Evolutionary conservation across 30 jellyfish, hydroid and myxozoan genomes (phyloP).

Genomic region (Hydra vulgaris): DNA sequence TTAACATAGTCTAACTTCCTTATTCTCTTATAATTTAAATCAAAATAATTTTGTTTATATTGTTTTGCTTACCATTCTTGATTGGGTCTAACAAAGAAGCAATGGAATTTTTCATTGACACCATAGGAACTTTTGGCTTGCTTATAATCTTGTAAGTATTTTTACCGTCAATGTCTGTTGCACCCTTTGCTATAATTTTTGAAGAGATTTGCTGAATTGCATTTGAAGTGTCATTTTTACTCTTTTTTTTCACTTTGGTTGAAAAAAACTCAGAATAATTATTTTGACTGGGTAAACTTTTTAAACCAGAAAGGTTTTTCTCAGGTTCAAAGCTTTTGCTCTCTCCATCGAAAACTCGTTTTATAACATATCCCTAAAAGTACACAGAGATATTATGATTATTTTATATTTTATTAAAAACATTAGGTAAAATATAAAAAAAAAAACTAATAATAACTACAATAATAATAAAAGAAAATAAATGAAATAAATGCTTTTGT

Average conservation of each 20-base stretch:
- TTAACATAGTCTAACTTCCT: no score
- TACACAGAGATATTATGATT: no score
- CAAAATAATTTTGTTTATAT: neutral
- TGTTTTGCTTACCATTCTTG: neutral
- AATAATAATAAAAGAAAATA: no score
- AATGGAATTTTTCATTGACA: neutral
- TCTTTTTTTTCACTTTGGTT: neutral
- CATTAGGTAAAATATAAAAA: no score
- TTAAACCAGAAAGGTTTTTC: neutral
- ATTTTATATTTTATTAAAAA: no score
- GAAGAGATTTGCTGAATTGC: neutral
- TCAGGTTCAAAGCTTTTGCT: neutral
- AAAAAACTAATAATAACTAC: no score
- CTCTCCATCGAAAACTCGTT: neutral
- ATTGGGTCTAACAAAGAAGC: neutral
- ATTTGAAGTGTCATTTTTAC: neutral
- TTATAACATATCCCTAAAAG: neutral
- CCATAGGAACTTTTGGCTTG: neutral
- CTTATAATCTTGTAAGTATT: no score
- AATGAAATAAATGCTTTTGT: no score
- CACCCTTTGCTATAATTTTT: neutral
- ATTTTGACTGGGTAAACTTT: no score
- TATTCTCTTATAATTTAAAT: no score
- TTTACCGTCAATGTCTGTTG: no score
- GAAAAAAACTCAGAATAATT: neutral